Percentiles rank a stretch among this genome's conserved stretches.
phyloP scores from a whole-genome alignment of 2,113 vertebrate species.

The Ancistrus triradiatus region DNA sequence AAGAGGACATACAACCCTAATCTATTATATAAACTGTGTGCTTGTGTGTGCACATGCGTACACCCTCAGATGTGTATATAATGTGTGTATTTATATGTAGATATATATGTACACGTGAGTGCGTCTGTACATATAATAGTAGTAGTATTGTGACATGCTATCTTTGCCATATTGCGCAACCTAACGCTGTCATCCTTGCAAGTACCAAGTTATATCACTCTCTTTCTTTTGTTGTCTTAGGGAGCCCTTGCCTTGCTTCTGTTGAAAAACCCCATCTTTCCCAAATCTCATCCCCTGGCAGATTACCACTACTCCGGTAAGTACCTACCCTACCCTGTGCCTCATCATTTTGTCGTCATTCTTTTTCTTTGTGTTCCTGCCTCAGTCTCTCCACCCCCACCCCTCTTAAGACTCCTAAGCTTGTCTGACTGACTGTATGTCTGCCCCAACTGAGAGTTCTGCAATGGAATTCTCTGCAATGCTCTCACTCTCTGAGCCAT shows the following conservation, averaged over 20 bases:
- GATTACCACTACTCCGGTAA: constrained; percentile 95
- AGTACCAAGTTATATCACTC: constrained; percentile 1
- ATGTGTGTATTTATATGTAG: too few species aligned
- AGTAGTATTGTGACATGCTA: too few species aligned
- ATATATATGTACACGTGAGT: too few species aligned
- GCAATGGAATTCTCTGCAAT: constrained; percentile 19
- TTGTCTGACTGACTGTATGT: neutral
- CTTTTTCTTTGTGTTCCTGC: neutral
- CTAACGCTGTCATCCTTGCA: neutral
- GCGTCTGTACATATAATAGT: too few species aligned
- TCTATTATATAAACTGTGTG: too few species aligned
- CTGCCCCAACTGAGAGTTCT: neutral
- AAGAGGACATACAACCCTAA: too few species aligned
- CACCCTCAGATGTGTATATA: too few species aligned
- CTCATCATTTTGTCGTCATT: constrained; percentile 12
- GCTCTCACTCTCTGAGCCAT: constrained; percentile 14
- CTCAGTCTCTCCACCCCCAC: neutral
- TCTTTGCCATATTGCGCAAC: too few species aligned
- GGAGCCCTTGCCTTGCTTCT: constrained; percentile 83
- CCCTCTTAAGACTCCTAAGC: neutral
- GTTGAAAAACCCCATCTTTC: constrained; percentile 75
- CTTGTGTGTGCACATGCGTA: too few species aligned
- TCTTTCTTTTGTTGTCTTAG: constrained; percentile 59
- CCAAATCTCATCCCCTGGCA: constrained; percentile 73
- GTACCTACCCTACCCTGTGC: constrained; percentile 10